Conservation (phyloP, 2,113 vertebrate species). For the Platichthys flesus region DNA sequence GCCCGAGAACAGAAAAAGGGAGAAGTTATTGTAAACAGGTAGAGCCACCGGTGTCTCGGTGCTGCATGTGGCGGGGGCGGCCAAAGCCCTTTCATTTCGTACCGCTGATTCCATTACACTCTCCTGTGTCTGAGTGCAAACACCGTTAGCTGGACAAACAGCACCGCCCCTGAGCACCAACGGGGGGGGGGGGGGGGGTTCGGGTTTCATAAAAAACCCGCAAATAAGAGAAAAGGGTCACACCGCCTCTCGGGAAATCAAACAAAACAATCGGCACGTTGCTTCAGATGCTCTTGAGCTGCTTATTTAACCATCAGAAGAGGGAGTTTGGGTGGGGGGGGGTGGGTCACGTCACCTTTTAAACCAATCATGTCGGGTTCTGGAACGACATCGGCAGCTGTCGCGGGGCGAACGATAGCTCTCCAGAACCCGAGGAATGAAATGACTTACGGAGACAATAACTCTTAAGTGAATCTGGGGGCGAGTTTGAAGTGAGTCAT, state of each 20-base stretch:
- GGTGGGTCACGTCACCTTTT: conserved; percentile 39
- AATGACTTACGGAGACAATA: conserved; percentile 62
- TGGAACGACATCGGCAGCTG: conserved; percentile 20
- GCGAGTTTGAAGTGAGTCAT: conserved; percentile 56
- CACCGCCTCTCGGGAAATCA: conserved; percentile 53
- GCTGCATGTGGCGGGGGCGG: conserved; percentile 27
- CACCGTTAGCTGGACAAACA: conserved; percentile 59
- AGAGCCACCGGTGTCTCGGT: conserved; percentile 39
- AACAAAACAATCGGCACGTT: conserved; percentile 32
- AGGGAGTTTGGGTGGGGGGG: no score
- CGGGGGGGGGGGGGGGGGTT: no score
- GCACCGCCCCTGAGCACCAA: not conserved
- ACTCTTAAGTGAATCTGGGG: conserved; percentile 50
- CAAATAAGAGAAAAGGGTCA: conserved; percentile 41
- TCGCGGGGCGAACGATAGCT: not conserved
- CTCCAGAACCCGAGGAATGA: conserved; percentile 37
- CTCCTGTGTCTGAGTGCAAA: conserved; percentile 52
- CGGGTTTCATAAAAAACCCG: no score
- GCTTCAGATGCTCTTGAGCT: conserved; percentile 29
- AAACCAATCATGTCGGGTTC: conserved; percentile 38
- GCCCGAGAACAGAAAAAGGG: conserved; percentile 13
- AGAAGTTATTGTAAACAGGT: conserved; percentile 60
- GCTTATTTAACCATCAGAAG: conserved; percentile 44
- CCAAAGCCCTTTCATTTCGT: conserved; percentile 67
- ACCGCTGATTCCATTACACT: conserved; percentile 59